Evolutionary conservation across 2,888 invertebrate species (phyloP), one percentile per base, ranked within the genome.

Genomic region (Pristionchus exspectatus): DNA sequence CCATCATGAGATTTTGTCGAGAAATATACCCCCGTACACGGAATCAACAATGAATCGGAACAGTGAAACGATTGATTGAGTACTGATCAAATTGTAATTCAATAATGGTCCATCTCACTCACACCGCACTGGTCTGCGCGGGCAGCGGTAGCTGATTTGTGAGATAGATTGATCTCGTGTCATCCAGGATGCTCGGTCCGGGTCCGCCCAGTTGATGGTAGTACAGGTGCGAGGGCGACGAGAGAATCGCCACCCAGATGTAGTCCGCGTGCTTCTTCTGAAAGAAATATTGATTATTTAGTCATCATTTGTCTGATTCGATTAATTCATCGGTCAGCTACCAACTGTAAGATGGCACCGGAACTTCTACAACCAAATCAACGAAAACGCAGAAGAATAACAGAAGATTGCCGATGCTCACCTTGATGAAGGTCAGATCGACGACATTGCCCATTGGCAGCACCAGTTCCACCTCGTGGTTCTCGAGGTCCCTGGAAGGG

Each of bases 131-230:
- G 7, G 21, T 59, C 3, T 50, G 30, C 14, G 27, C 33, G 33
- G 89, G 89, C 27, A 89, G 72, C 21, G 66, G 69, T 0, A 89
- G 24, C 27, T 69, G 72, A 16, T 44, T 54, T 3, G 89, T 89
- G 50, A 89, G 72, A 44, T 63, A 89, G 2, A 84, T 33, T 16
- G 59, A 56, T 69, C 89, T 59, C 56, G 44, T 63, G 2, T 33
- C 30, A 27, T 63, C 81, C n/a, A 77, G 21, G 1, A 88, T 16
- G 4, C 24, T n/a, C 24, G 83, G 89, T 63, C 89, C 89, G 5
- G 89, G 89, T 27, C 89, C 89, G 24, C 89, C 89, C 63, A 89
- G 27, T 81, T 89, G 81, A 83, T 89, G 83, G 63, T 63, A 81
- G 83, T 89, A 89, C 14, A 89, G 33, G 50, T 81, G 38, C 16